Percentiles rank a stretch among this genome's conserved stretches.
Conservation (phyloP, 2,888 invertebrate genomes). For the Phlogophora meticulosa region DNA sequence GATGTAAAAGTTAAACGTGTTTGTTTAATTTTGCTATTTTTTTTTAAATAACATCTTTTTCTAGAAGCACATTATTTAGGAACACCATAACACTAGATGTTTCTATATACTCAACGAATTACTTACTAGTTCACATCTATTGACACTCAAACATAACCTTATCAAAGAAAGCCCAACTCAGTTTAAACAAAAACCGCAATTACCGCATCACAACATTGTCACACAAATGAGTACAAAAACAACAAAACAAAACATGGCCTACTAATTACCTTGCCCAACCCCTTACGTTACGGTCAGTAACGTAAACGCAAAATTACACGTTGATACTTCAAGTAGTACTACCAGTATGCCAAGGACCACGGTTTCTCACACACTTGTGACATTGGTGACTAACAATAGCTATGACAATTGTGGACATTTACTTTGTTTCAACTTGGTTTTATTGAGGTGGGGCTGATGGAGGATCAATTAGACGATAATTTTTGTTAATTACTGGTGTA, state of each 20-base stretch:
- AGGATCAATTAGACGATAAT: conserved; percentile 32
- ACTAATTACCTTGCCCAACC: conserved; percentile 47
- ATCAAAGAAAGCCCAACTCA: not conserved
- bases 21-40: no score
- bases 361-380: conserved; percentile 58
- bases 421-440: conserved; percentile 43
- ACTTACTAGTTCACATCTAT: not conserved
- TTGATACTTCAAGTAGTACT: conserved; percentile 18
- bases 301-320: conserved; percentile 53
- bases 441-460: conserved; percentile 37
- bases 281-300: conserved; percentile 36
- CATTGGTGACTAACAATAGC: conserved; percentile 57
- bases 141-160: not conserved
- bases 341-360: conserved; percentile 60
- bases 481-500: conserved; percentile 24
- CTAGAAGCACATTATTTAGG: no score
- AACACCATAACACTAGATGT: no score
- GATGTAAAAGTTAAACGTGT: no score
- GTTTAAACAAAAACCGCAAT: conserved; percentile 1
- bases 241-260: conserved; percentile 35
- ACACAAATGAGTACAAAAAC: conserved; percentile 11
- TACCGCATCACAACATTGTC: conserved; percentile 24
- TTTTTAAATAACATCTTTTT: no score
- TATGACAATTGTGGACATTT: conserved; percentile 30
- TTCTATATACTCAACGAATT: not conserved